Evolutionary conservation across 2,113 vertebrate species (phyloP), one percentile per base, ranked within the genome.

Genomic region (Heterotis niloticus): DNA sequence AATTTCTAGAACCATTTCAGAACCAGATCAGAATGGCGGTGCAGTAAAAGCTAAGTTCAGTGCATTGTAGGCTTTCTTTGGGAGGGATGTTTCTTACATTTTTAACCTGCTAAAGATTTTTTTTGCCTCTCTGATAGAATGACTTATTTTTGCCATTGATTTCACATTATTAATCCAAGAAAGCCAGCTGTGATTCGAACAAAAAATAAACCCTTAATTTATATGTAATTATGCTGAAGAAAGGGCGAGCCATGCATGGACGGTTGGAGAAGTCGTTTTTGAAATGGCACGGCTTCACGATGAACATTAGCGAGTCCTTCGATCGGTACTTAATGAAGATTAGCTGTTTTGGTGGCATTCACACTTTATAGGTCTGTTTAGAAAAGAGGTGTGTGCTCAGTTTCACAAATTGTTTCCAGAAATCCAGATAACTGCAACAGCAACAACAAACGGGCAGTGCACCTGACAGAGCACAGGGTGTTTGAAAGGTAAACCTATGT

Each of bases 111-210:
- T 76, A 69, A 76, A 76, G 65, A 76, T 80, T 80, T 70, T 80
- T 70, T 76, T 28, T 70, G 73, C 64, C 65, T 76, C 56, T 14
- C 64, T 70, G 79, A 62, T 20, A 54, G 34, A 44, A 24, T 80
- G 65, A 80, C 79, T 76, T 68, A 76, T 80, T 64, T 60, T 69
- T 76, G 28, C 57, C 66, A 80, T 76, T 80, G 79, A 80, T 80
- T 80, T 69, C 65, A 70, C 28, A 70, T 80, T 64, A 80, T 76
- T 80, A 76, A 76, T 67, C 51, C 54, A 23, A 4, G 56, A 51
- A 44, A 51, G 54, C 56, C 13, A 69, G 65, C 72, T 57, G 56
- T 51, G 62, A 80, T 80, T 76, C 34, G 62, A 76, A 69, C 73
- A 76, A 64, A 80, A 80, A 80, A 68, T 10, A 51, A 60, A 80